phyloP scores from a whole-genome alignment of 2,797 vertebrate species.

The Paramormyrops hopkinsi region DNA sequence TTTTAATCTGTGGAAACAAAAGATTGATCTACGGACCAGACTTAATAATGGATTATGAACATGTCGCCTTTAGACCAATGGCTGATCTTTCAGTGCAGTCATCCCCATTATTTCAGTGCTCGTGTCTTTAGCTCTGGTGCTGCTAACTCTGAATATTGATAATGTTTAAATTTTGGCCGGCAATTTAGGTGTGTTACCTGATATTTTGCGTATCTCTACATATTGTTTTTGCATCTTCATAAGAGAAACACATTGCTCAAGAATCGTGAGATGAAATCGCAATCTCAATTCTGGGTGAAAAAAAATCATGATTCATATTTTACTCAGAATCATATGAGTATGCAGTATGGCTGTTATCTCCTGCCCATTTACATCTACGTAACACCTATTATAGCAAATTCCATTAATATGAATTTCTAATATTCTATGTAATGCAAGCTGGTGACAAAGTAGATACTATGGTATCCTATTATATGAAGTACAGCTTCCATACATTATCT shows the following conservation, averaged over 20 bases:
- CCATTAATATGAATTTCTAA: background rate
- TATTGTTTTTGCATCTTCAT: background rate
- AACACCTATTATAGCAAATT: background rate
- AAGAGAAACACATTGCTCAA: background rate
- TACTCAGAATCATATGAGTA: background rate
- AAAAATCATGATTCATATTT: background rate
- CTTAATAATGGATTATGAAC: too few species aligned
- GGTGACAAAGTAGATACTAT: background rate
- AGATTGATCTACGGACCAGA: background rate
- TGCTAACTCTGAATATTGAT: background rate
- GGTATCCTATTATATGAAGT: background rate
- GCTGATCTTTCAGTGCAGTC: too few species aligned
- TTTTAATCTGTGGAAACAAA: background rate
- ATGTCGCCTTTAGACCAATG: too few species aligned
- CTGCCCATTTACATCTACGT: background rate
- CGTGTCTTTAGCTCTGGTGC: background rate
- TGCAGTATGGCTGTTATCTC: background rate
- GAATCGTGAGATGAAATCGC: background rate
- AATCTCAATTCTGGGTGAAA: background rate
- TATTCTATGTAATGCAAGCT: background rate
- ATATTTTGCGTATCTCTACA: background rate
- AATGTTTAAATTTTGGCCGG: background rate
- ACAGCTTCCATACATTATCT: background rate
- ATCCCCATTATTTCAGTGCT: background rate
- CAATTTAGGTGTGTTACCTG: background rate